Conservation (phyloP, 2,888 invertebrate species). For the Ophonus ardosiacus region DNA sequence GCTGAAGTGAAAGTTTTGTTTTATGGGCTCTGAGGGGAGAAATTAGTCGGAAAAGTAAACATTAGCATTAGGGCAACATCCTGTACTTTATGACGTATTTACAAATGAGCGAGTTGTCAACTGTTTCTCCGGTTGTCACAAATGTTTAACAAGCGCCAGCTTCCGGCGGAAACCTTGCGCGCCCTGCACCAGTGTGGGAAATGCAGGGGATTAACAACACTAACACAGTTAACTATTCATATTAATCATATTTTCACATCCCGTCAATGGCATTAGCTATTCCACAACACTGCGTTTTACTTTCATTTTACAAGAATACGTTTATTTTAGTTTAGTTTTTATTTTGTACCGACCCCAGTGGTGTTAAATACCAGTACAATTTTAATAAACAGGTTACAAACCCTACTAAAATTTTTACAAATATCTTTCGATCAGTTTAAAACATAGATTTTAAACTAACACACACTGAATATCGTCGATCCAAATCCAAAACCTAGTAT, state of each 20-base stretch:
- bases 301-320: too few species aligned
- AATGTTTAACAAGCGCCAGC: constrained; percentile 58
- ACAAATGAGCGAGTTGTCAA: constrained; percentile 57
- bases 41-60: constrained; percentile 34
- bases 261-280: neutral
- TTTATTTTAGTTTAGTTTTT: too few species aligned
- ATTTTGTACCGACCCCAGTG: too few species aligned
- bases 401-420: too few species aligned
- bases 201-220: constrained; percentile 8
- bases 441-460: too few species aligned
- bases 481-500: too few species aligned
- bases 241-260: neutral
- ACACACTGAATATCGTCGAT: too few species aligned
- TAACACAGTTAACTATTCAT: constrained; percentile 14
- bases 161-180: constrained; percentile 23
- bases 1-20: neutral
- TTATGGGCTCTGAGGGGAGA: constrained; percentile 2
- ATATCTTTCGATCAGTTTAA: too few species aligned
- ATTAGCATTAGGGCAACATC: constrained; percentile 23
- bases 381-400: too few species aligned
- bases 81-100: constrained; percentile 52
- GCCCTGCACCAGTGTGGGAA: constrained; percentile 11
- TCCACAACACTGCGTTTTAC: too few species aligned
- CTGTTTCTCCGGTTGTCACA: constrained; percentile 58
- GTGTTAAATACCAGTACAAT: too few species aligned